Conservation (phyloP, 2,888 invertebrate genomes). For the Strigamia maritima region DNA sequence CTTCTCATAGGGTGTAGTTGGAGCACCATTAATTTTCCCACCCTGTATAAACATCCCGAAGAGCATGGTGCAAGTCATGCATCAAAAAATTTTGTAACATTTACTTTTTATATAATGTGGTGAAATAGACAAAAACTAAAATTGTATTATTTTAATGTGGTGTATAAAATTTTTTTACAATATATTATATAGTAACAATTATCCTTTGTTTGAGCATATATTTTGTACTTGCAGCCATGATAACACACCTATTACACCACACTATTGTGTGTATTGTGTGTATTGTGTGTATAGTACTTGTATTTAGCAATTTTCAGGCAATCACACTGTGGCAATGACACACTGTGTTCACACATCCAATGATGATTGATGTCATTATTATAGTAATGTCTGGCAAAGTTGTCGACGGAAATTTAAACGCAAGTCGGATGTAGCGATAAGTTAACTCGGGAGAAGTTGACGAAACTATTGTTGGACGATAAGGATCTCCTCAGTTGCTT, state of each 20-base stretch:
- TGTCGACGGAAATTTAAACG: background rate
- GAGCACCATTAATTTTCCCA: constrained; percentile 16
- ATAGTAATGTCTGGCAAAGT: too few relatives aligned
- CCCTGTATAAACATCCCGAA: constrained; percentile 7
- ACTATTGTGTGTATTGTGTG: too few relatives aligned
- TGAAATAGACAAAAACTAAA: background rate
- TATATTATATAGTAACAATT: background rate
- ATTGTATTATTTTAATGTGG: background rate
- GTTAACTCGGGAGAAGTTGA: background rate
- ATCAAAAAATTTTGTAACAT: background rate
- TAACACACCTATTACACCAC: too few relatives aligned
- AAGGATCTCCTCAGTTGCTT: background rate
- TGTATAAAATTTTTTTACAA: background rate
- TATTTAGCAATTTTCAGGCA: too few relatives aligned
- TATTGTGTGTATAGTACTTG: background rate
- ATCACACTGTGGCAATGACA: background rate
- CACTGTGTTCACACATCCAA: background rate
- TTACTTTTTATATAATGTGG: background rate
- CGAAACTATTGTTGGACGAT: background rate
- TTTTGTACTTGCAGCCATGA: background rate
- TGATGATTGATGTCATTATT: background rate
- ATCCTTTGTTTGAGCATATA: background rate
- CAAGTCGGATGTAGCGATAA: background rate
- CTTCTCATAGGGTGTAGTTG: constrained; percentile 25
- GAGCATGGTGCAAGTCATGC: background rate